A percentile compares a stretch with the other conserved stretches of the same genome.
phyloP scores from a whole-genome alignment of 2,797 vertebrate genomes.

The Antrozous pallidus region DNA sequence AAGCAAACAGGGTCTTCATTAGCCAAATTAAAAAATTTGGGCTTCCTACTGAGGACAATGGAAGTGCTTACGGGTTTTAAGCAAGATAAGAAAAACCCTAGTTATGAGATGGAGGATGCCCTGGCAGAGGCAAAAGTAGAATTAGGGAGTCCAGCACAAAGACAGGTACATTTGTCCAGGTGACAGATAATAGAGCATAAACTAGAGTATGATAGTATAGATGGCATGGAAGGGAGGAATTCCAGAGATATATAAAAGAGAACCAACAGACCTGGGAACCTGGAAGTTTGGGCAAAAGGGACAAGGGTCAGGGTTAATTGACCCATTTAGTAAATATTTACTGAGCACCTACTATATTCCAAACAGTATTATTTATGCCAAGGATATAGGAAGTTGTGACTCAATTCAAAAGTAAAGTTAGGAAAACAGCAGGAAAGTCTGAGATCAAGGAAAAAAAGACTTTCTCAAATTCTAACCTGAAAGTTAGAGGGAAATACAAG shows the following conservation, averaged over 20 bases:
- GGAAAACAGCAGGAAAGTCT: background rate
- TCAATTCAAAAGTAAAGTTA: conserved; percentile 17
- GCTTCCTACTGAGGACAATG: background rate
- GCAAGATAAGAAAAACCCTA: background rate
- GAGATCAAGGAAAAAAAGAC: background rate
- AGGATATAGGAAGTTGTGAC: background rate
- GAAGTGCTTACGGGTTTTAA: background rate
- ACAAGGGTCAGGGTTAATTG: background rate
- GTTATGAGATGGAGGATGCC: background rate
- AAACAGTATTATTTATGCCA: background rate
- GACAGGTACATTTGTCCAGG: background rate
- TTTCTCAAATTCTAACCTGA: conserved; percentile 7
- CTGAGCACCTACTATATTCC: background rate
- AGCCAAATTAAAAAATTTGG: background rate
- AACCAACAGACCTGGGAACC: background rate
- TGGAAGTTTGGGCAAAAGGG: background rate
- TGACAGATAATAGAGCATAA: background rate
- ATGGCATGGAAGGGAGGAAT: fast-evolving
- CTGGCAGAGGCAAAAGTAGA: no score
- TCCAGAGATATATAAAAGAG: background rate
- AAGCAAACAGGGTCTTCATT: background rate
- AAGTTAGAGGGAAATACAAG: background rate
- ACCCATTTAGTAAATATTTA: background rate
- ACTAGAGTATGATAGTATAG: background rate
- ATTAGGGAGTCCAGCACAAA: background rate